A percentile compares a stretch with the other conserved stretches of the same genome.
These are phyloP conservation scores for Drosophila recens DNA, from an alignment of 2,888 invertebrate species.

Conservation along the genomic window DNA sequence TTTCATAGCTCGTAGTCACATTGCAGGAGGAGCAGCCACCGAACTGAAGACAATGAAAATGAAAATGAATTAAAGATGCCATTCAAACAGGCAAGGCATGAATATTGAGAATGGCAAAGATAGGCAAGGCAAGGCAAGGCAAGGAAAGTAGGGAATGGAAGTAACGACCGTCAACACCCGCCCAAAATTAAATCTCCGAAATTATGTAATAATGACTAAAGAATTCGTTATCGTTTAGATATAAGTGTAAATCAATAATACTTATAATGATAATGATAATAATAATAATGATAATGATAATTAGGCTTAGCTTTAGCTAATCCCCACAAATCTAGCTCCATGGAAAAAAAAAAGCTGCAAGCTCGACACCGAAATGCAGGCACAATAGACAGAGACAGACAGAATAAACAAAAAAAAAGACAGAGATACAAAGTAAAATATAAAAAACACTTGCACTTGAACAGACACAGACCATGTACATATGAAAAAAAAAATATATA, in stretches of 20 bases:
- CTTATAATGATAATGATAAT: conserved; percentile 1
- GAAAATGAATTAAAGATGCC: neutral
- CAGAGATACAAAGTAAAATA: neutral
- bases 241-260: conserved; percentile 48
- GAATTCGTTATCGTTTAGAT: conserved; percentile 57
- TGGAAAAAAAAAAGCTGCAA: neutral
- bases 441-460: neutral
- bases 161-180: conserved; percentile 31
- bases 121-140: neutral
- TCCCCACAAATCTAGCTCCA: conserved; percentile 13
- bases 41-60: no score
- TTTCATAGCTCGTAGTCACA: conserved; percentile 27
- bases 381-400: neutral
- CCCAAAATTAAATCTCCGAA: conserved; percentile 42
- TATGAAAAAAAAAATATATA: conserved; percentile 8
- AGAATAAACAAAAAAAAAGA: neutral
- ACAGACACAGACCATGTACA: conserved; percentile 23
- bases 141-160: neutral
- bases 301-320: conserved; percentile 70
- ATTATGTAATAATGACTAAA: conserved; percentile 34
- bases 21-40: conserved; percentile 1
- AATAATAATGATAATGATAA: conserved; percentile 25
- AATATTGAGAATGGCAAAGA: neutral
- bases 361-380: neutral
- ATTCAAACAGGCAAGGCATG: neutral